Conservation (phyloP, 2,113 vertebrate species). For the Pachyramphus minor region DNA sequence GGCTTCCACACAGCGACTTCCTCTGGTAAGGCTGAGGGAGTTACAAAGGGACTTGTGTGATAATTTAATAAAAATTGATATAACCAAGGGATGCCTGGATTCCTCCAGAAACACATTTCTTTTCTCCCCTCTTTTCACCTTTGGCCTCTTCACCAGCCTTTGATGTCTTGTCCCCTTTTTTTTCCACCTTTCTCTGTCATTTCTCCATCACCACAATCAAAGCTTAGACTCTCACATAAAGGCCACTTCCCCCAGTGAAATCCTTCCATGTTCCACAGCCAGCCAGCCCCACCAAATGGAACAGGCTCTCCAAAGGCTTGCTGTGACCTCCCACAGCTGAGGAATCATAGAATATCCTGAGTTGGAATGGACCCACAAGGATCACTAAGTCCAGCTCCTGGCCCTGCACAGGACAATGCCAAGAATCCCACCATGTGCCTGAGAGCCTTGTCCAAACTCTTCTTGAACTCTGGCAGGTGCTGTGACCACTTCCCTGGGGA, state of each 20-base stretch:
- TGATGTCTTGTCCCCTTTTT: neutral
- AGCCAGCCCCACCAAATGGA: neutral
- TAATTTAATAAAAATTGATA: neutral
- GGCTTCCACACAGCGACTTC: neutral
- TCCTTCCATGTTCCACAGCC: neutral
- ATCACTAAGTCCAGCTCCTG: neutral
- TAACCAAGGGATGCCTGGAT: neutral
- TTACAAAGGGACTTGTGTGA: neutral
- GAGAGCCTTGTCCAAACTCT: neutral
- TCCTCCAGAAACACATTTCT: neutral
- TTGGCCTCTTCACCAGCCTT: neutral
- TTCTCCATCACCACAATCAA: neutral
- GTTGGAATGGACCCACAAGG: neutral
- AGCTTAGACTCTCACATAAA: neutral
- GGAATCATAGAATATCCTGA: neutral
- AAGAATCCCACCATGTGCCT: neutral
- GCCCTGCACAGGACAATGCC: neutral
- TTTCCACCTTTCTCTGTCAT: neutral
- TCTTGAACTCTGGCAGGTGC: neutral
- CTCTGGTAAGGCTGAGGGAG: fast-evolving
- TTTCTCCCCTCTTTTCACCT: neutral
- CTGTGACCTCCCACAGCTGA: neutral
- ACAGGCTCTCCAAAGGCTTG: neutral
- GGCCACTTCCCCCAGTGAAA: neutral
- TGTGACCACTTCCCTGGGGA: neutral